phyloP scores from a whole-genome alignment of 2,113 vertebrate species.

The Lethenteron camtschaticum region DNA sequence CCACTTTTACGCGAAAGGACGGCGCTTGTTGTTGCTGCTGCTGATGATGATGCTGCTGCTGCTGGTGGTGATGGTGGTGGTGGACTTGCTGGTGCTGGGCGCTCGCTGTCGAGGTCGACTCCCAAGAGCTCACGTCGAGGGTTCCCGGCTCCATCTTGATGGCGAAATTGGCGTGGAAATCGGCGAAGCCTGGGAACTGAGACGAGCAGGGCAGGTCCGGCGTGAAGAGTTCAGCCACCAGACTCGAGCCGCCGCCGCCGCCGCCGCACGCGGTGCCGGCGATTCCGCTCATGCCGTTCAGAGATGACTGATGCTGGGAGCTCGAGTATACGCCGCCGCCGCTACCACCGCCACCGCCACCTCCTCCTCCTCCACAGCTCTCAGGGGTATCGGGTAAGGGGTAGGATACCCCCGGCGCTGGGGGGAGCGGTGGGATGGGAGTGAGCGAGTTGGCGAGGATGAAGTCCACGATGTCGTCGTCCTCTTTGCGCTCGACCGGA shows the following conservation, averaged over 20 bases:
- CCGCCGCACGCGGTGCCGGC: too few relatives aligned
- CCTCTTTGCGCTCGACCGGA: constrained; percentile 1
- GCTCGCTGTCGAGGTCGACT: too few relatives aligned
- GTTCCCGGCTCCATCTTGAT: neutral
- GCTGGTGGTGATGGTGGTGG: too few relatives aligned
- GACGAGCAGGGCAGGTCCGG: constrained; percentile 4
- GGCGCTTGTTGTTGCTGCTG: too few relatives aligned
- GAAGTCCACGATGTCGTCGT: constrained; percentile 5
- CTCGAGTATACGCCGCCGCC: too few relatives aligned
- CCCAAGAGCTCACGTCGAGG: too few relatives aligned
- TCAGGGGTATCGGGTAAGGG: neutral
- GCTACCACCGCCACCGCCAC: too few relatives aligned
- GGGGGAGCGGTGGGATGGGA: neutral
- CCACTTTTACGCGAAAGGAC: too few relatives aligned
- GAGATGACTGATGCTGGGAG: too few relatives aligned
- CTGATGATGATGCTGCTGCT: too few relatives aligned
- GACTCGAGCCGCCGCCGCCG: neutral
- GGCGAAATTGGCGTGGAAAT: constrained; percentile 1
- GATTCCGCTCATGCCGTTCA: too few relatives aligned
- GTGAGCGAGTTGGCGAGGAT: constrained; percentile 3
- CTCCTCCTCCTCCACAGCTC: neutral
- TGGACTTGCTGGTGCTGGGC: too few relatives aligned
- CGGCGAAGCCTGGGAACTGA: neutral
- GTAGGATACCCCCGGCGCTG: neutral
- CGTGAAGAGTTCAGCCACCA: constrained; percentile 3